Evolutionary conservation across 2,888 invertebrate species (phyloP).

Genomic region (Dexiosoma caninum): DNA sequence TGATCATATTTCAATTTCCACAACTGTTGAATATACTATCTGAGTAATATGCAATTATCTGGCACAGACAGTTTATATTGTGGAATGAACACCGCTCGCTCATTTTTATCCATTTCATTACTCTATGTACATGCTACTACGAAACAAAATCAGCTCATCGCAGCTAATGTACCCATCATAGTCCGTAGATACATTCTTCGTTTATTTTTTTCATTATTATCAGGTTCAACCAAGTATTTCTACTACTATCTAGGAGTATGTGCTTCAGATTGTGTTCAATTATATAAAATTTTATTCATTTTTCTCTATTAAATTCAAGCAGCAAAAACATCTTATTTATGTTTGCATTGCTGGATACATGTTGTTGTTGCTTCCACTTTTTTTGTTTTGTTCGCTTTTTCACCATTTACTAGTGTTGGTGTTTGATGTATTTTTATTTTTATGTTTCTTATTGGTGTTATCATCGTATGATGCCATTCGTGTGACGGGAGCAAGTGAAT

Average conservation of each 20-base stretch:
- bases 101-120: constrained; percentile 19
- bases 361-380: constrained; percentile 30
- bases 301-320: constrained; percentile 35
- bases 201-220: constrained; percentile 21
- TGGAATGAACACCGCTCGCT: constrained; percentile 1
- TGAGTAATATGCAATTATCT: constrained; percentile 10
- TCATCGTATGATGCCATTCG: constrained; percentile 2
- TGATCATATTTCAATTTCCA: constrained; percentile 13
- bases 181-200: constrained; percentile 16
- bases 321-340: constrained; percentile 21
- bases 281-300: constrained; percentile 18
- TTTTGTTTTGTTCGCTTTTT: background rate
- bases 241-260: background rate
- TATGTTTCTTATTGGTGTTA: constrained; percentile 2
- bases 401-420: constrained; percentile 40
- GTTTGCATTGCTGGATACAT: constrained; percentile 29
- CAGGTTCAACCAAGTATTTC: background rate
- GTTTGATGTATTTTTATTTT: constrained; percentile 65
- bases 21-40: constrained; percentile 19
- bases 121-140: background rate
- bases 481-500: constrained; percentile 57
- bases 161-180: constrained; percentile 38
- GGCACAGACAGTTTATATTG: background rate
- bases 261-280: background rate
- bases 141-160: constrained; percentile 17